Evolutionary conservation across 2,888 invertebrate genomes (phyloP).

Genomic region (Caenorhabditis sp.): DNA sequence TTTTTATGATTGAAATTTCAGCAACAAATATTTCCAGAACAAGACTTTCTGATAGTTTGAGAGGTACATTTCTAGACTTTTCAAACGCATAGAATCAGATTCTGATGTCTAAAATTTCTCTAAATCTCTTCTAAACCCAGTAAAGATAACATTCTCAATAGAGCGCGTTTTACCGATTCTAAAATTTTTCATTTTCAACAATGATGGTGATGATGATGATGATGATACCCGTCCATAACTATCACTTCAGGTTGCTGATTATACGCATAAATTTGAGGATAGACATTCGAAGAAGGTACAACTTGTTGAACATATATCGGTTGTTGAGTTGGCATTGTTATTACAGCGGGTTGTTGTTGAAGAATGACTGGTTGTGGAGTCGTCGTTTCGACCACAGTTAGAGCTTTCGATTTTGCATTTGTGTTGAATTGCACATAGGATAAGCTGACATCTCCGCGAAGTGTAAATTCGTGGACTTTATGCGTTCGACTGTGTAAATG

Average conservation of each 20-base stretch:
- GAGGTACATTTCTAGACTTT: no score
- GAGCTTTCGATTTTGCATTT: not conserved
- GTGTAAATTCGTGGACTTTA: not conserved
- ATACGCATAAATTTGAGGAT: not conserved
- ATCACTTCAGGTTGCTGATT: not conserved
- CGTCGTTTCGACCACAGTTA: not conserved
- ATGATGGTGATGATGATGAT: not conserved
- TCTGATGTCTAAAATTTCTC: no score
- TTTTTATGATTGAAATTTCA: no score
- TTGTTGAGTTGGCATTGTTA: not conserved
- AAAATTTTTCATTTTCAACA: not conserved
- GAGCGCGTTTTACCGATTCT: no score
- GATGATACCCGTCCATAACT: not conserved
- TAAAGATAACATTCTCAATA: no score
- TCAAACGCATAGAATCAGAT: no score
- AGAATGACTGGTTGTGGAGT: not conserved
- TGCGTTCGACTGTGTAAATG: not conserved
- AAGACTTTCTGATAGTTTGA: no score
- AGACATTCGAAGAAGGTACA: not conserved
- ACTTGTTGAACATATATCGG: not conserved
- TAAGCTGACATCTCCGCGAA: not conserved
- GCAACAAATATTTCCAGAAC: no score
- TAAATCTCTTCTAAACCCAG: no score
- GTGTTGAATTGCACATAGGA: not conserved
- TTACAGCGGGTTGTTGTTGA: not conserved